Conservation (phyloP, 2,113 vertebrate genomes). For the Scomber colias region DNA sequence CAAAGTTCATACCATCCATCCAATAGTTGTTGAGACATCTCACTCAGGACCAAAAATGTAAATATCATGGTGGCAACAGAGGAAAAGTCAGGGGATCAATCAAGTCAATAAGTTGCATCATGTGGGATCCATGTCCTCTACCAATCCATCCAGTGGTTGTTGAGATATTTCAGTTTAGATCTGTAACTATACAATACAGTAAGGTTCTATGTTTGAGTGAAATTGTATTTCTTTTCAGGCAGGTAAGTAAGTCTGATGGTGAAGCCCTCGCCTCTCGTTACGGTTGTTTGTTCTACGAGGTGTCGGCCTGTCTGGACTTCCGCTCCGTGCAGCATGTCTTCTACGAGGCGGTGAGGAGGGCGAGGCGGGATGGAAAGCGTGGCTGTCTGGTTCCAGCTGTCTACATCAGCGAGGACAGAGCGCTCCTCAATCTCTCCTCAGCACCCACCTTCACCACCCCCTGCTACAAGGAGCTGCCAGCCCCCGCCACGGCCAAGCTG, state of each 20-base stretch:
- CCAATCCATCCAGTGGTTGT: too few species aligned
- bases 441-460: conserved; percentile 78
- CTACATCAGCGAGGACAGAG: conserved; percentile 87
- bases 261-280: conserved; percentile 85
- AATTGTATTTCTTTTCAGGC: conserved; percentile 77
- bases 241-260: conserved; percentile 89
- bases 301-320: conserved; percentile 91
- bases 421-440: conserved; percentile 59
- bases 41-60: too few species aligned
- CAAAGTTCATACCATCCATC: too few species aligned
- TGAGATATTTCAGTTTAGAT: too few species aligned
- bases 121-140: too few species aligned
- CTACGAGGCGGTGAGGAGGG: conserved; percentile 88
- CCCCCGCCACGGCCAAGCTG: conserved; percentile 92
- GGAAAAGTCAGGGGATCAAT: too few species aligned
- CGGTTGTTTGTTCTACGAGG: conserved; percentile 89
- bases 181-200: too few species aligned
- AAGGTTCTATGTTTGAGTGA: too few species aligned
- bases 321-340: conserved; percentile 87
- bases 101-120: too few species aligned
- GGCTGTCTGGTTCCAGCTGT: conserved; percentile 76
- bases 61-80: too few species aligned
- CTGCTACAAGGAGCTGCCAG: conserved; percentile 91
- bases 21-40: too few species aligned
- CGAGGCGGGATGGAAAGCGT: conserved; percentile 77